These are phyloP conservation scores for Cylas formicarius DNA, from an alignment of 1,140 invertebrate species.

Conservation along the genomic window DNA sequence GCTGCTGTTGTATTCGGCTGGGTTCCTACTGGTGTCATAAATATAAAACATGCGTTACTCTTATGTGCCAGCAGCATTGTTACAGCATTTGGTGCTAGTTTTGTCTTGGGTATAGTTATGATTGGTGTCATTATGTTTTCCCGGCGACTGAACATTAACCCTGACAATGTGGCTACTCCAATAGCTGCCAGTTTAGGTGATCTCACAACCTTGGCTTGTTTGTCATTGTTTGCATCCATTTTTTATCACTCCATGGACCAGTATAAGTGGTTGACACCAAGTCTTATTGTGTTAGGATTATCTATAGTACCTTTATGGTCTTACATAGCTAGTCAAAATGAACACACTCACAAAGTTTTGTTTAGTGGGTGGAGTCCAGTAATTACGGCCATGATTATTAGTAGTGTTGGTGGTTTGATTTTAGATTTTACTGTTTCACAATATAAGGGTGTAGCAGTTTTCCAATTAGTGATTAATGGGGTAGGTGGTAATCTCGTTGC, in stretches of 20 bases:
- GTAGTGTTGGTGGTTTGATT: slow-evolving; percentile 61
- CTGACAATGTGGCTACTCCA: slow-evolving; percentile 86
- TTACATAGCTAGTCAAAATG: slow-evolving; percentile 59
- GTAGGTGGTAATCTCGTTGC: slow-evolving; percentile 84
- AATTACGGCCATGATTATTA: slow-evolving; percentile 66
- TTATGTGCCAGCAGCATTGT: slow-evolving; percentile 82
- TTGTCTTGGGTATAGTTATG: slow-evolving; percentile 72
- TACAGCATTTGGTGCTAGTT: slow-evolving; percentile 85
- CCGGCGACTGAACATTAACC: slow-evolving; percentile 71
- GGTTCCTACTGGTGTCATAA: slow-evolving; percentile 72
- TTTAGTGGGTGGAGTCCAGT: slow-evolving; percentile 67
- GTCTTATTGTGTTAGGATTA: slow-evolving; percentile 49
- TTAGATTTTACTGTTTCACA: slow-evolving; percentile 61
- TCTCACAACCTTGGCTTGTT: slow-evolving; percentile 65
- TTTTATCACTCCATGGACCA: slow-evolving; percentile 54
- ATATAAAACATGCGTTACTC: slow-evolving; percentile 74
- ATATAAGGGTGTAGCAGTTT: slow-evolving; percentile 66
- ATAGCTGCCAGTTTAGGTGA: slow-evolving; percentile 84
- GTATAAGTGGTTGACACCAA: slow-evolving; percentile 54
- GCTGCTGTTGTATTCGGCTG: slow-evolving; percentile 80
- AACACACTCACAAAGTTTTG: slow-evolving; percentile 58
- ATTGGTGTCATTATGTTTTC: slow-evolving; percentile 72
- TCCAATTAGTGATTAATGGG: slow-evolving; percentile 73
- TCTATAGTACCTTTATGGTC: slow-evolving; percentile 62
- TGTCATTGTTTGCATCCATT: slow-evolving; percentile 61